Base-by-base conservation (phyloP, 1,140 invertebrate genomes). In the Vanessa tameamea region DNA sequence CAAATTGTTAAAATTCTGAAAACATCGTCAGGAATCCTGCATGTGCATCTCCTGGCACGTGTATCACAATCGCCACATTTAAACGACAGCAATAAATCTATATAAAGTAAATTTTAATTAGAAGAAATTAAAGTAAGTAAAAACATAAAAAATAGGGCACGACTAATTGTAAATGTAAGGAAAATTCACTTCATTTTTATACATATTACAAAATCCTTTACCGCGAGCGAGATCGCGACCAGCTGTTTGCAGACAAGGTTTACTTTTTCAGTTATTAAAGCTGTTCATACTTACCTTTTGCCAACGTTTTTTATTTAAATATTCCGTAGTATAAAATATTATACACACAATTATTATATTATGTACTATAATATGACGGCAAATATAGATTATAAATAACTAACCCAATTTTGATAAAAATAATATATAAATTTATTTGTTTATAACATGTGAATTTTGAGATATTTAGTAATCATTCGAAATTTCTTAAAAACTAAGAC, bases 231-330 rank as follows among this genome's bases (percentile, higher is more conserved):
- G 53, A 59, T 53, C n/a, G 51, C 66, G 16, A 55, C 15, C 31
- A 20, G 37, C 53, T 59, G 53, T 57, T 68, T 68, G 31, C 51
- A 9, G 47, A 69, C 15, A 50, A 43, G 37, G 16, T 69, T 69
- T 69, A 47, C 53, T 69, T 50, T 69, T 69, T 69, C 65, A 47
- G 14, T 69, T 69, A 69, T 69, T 69, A 69, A 69, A 59, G 57
- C 66, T 69, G 53, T 69, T 59, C 37, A 69, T 57, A 69, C 66
- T 57, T 16, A 59, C 57, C 53, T 47, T n/a, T 55, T 6, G 14
- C 50, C 50, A 53, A 16, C 26, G 50, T 51, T 67, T 26, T 16
- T 48, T 14, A 23, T 31, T 4, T 31, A 37, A 15, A 13, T 55
- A 66, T 66, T 66, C 23, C 7, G 50, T 51, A 20, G 48, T 31